Conservation (phyloP, 1,140 invertebrate species). For the Cotesia vestalis region DNA sequence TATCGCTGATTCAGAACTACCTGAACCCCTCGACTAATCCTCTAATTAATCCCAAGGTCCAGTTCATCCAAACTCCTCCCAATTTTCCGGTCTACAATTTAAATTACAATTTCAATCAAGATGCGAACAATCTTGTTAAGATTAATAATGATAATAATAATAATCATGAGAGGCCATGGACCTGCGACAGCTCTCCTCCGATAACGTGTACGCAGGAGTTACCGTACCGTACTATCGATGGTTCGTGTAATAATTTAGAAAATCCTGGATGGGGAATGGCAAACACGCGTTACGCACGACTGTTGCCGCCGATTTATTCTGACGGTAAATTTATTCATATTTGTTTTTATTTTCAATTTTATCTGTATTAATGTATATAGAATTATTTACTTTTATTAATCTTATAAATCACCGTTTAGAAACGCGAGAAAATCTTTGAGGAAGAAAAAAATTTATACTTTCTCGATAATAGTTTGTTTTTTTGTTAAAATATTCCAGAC, state of each 20-base stretch:
- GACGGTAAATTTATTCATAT: constrained; percentile 72
- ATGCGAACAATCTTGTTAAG: not conserved
- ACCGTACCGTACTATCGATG: constrained; percentile 81
- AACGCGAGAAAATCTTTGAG: too few relatives aligned
- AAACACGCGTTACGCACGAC: constrained; percentile 76
- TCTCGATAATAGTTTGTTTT: too few relatives aligned
- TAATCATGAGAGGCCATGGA: not conserved
- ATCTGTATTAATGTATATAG: not conserved
- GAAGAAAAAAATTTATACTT: too few relatives aligned
- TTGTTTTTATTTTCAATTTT: not conserved
- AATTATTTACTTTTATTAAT: not conserved
- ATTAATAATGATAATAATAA: not conserved
- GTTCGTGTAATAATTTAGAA: constrained; percentile 84
- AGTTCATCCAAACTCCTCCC: constrained; percentile 7
- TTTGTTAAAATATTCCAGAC: too few relatives aligned
- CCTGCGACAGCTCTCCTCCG: constrained; percentile 46
- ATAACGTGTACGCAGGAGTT: constrained; percentile 59
- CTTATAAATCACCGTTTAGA: too few relatives aligned
- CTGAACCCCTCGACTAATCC: not conserved
- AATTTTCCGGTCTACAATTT: not conserved
- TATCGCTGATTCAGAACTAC: not conserved
- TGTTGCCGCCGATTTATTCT: constrained; percentile 82
- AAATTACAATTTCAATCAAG: not conserved
- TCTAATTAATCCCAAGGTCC: not conserved
- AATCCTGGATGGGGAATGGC: constrained; percentile 79